Percentiles rank a stretch among this genome's conserved stretches.
phyloP scores from a whole-genome alignment of 2,888 invertebrate species.

The Geophilus truncorum region DNA sequence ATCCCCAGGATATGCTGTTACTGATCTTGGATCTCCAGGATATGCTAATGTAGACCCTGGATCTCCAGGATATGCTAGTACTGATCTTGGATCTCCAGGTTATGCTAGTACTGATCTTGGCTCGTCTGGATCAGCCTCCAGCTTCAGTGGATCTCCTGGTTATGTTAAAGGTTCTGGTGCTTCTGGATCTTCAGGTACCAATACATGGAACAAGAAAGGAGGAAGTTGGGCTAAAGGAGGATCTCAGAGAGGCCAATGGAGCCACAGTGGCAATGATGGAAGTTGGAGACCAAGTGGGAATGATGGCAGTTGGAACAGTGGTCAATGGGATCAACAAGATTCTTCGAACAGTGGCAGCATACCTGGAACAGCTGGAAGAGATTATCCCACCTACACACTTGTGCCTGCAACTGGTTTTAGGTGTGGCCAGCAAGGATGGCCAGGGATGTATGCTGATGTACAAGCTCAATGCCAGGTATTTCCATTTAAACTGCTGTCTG shows the following conservation, averaged over 20 bases:
- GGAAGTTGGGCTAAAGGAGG: slow-evolving; percentile 14
- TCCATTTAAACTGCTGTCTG: neutral
- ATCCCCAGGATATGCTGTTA: neutral
- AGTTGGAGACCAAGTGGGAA: neutral
- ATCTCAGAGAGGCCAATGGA: neutral
- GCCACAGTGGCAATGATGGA: neutral
- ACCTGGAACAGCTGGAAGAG: neutral
- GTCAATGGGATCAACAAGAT: neutral
- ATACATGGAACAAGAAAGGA: neutral
- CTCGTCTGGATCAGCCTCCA: neutral
- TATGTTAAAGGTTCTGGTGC: too few species aligned
- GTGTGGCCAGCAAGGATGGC: neutral
- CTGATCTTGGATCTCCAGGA: neutral
- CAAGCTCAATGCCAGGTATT: neutral
- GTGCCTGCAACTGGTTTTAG: neutral
- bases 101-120: neutral
- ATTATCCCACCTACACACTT: neutral
- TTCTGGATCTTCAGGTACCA: too few species aligned
- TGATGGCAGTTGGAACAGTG: neutral
- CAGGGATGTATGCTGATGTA: slow-evolving; percentile 8
- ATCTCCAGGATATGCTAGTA: too few species aligned
- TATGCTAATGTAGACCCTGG: too few species aligned
- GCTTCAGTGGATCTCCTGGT: neutral
- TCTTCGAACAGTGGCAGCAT: too few species aligned
- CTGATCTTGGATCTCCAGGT: neutral